Base-by-base conservation (phyloP, 1,140 invertebrate species). In the Hyphantria cunea region DNA sequence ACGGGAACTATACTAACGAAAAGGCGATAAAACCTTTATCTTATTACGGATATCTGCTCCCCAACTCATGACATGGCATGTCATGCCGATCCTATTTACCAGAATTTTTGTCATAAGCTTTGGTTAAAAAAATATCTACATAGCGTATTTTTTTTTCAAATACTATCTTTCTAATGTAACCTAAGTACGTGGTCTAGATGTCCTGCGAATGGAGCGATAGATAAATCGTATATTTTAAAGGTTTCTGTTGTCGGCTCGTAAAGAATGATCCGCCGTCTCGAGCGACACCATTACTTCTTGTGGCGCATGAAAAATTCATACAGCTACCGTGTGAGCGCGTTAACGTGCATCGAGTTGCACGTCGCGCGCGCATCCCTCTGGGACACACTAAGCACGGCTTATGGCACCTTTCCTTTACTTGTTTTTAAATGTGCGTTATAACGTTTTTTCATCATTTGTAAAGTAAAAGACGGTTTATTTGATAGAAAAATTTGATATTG, bases 21-120 rank as follows among this genome's bases (percentile, higher is more conserved):
- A 86, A 88, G 76, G 79, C 75, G 80, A 80, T 84, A 88, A 88
- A 82, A 84, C 84, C 85, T 80, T 89, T 84, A 89, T 85, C 84
- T 89, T 85, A 86, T 86, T 87, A 87, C 77, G 61, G 63, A 76
- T 25, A 25, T 74, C 54, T 72, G 49, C 59, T 66, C 25, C 53
- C 51, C 50, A 44, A 68, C 41, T 14, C 59, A 41, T 54, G 51
- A 54, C 52, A 56, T 42, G 34, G 41, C 39, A 56, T 56, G 52
- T 51, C 52, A 62, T 51, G 44, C 25, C 59, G 66, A 79, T 79
- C 72, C 72, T 62, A 66, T 81, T 82, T 48, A 52, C 34, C 37
- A 34, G 33, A 13, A 50, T 55, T 62, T n/a, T 66, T 63, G 17
- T 3, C 47, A 9, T 15, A 48, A n/a, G 25, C 42, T 42, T 60